Evolutionary conservation across 2,797 vertebrate genomes (phyloP).

Genomic region (Danio choprae): DNA sequence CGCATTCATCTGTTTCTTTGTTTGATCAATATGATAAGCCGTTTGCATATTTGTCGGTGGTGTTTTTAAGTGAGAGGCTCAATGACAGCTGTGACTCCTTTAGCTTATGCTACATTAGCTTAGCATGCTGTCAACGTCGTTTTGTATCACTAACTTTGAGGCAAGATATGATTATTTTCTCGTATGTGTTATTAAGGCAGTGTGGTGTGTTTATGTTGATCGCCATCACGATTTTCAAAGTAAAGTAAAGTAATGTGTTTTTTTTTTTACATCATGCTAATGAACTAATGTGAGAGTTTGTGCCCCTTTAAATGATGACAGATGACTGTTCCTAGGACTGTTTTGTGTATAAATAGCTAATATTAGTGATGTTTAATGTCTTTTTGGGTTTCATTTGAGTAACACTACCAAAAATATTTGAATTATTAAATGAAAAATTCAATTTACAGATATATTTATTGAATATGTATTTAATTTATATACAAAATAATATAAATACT

Average conservation of each 20-base stretch:
- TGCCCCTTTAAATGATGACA: background rate
- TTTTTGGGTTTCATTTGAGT: background rate
- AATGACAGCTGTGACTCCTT: slow-evolving; percentile 12
- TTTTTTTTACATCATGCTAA: background rate
- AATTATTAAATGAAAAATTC: too few relatives aligned
- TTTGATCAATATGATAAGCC: background rate
- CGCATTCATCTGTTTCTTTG: rapidly evolving
- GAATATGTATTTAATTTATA: too few relatives aligned
- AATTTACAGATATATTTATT: too few relatives aligned
- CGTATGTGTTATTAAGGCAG: background rate
- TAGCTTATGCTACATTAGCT: slow-evolving; percentile 25
- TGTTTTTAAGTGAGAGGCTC: background rate
- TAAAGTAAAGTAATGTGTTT: background rate
- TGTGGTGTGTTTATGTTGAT: background rate
- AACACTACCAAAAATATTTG: too few relatives aligned
- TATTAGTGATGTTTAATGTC: background rate
- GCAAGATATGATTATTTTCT: too few relatives aligned
- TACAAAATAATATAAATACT: too few relatives aligned
- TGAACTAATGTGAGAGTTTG: background rate
- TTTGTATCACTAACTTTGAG: background rate
- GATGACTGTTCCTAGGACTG: too few relatives aligned
- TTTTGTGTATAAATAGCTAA: background rate
- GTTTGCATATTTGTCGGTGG: background rate
- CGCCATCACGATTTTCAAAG: background rate
- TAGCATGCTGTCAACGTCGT: background rate